Conservation (phyloP, 2,888 invertebrate species). For the Allacma fusca region DNA sequence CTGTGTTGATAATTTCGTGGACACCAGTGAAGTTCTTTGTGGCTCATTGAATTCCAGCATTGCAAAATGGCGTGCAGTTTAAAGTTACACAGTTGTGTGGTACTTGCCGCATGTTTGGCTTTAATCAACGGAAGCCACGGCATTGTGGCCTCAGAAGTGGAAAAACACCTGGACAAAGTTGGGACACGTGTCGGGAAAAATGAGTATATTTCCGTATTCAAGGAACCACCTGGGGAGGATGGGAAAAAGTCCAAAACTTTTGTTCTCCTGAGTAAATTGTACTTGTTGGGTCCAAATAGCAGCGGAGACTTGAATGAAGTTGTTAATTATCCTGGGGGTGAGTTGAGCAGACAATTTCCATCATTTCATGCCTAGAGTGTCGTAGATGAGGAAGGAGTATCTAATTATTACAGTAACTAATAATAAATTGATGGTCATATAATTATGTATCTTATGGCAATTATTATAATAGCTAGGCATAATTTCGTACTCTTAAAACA, state of each 20-base stretch:
- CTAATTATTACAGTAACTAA: no score
- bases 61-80: neutral
- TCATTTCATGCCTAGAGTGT: no score
- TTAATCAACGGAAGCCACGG: neutral
- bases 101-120: neutral
- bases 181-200: conserved; percentile 30
- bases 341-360: neutral
- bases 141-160: neutral
- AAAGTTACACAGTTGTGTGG: conserved; percentile 5
- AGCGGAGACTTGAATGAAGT: conserved; percentile 24
- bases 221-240: conserved; percentile 7
- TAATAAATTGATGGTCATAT: no score
- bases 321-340: conserved; percentile 22
- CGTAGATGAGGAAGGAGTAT: no score
- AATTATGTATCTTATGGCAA: no score
- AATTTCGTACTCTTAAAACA: no score
- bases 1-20: neutral
- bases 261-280: conserved; percentile 40
- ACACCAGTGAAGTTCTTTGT: neutral
- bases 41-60: neutral
- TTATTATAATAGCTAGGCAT: no score
- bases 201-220: conserved; percentile 40
- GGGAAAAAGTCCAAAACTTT: conserved; percentile 29
- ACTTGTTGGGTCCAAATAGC: conserved; percentile 9
- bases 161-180: conserved; percentile 34